phyloP scores from a whole-genome alignment of 2,888 invertebrate species.

The Lasioglossum oenotherae region DNA sequence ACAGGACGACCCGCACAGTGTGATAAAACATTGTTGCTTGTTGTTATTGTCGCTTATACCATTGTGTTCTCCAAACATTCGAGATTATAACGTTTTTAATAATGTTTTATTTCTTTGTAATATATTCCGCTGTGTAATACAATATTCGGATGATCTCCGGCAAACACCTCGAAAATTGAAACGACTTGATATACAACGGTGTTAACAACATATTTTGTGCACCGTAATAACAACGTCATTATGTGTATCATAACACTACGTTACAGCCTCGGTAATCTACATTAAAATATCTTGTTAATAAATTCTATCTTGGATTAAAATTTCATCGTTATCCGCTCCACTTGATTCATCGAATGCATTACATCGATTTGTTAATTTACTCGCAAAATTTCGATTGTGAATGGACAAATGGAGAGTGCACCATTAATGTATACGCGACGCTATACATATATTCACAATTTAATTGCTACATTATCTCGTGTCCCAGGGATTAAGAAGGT shows the following conservation, averaged over 20 bases:
- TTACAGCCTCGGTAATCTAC: constrained; percentile 26
- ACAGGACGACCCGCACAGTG: too few species aligned
- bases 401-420: not conserved
- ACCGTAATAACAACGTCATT: constrained; percentile 30
- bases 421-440: not conserved
- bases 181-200: constrained; percentile 27
- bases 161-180: constrained; percentile 13
- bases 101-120: not conserved
- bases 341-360: constrained; percentile 28
- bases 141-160: not conserved
- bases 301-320: constrained; percentile 41
- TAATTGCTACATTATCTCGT: not conserved
- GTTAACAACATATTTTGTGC: constrained; percentile 24
- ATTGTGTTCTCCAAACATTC: not conserved
- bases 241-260: not conserved
- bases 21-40: too few species aligned
- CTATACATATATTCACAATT: not conserved
- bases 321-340: constrained; percentile 11
- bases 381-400: not conserved
- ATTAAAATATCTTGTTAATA: constrained; percentile 48
- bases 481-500: not conserved
- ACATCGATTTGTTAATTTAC: constrained; percentile 37
- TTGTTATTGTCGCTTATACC: constrained; percentile 43
- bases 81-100: constrained; percentile 12
- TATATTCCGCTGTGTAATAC: not conserved